Base-by-base conservation (phyloP, 2,113 vertebrate genomes). In the Paratilapia polleni region DNA sequence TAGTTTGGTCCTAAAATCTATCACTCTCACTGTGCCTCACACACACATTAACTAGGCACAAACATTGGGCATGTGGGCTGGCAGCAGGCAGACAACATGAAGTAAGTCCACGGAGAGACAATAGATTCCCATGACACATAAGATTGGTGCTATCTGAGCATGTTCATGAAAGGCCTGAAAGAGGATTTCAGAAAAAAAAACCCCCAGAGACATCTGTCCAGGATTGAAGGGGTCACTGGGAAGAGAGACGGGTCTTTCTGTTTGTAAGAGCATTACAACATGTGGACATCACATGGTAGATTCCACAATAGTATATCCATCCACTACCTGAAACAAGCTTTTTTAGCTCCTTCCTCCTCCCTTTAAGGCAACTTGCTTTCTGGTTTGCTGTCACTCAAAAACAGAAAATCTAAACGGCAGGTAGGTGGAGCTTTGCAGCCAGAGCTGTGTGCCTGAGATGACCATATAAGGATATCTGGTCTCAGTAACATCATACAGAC, bases 191-290 rank as follows among this genome's bases (percentile, higher is more conserved):
- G 36, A 36, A 36, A 61, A 89, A 31, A 31, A 31, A 31, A 31
- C 28, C 28, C 28, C 28, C 28, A 49, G 58, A 77, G 83, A 92
- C 91, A 86, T 91, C 79, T 85, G 84, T 56, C 57, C 43, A 34
- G 79, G 62, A 82, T 80, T 77, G 58, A 14, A 86, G 28, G 89
- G 84, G 91, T 90, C 92, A 93, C 1, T 77, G 90, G 52, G 20
- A 63, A 59, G 62, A 90, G 77, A 91, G 85, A 93, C 89, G 61
- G 78, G 36, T 62, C 81, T 58, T 66, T 90, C 70, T 87, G 88
- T 91, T 63, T 63, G 56, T 56, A 49, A 62, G 54, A 79, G 75
- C 49, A 43, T 76, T 31, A 85, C 73, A 88, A 31, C 88, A 74
- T 92, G 83, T 90, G 86, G 84, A 68, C 56, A 59, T 82, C 88